Conservation (phyloP, 2,888 invertebrate genomes). For the Chloromyia formosa region DNA sequence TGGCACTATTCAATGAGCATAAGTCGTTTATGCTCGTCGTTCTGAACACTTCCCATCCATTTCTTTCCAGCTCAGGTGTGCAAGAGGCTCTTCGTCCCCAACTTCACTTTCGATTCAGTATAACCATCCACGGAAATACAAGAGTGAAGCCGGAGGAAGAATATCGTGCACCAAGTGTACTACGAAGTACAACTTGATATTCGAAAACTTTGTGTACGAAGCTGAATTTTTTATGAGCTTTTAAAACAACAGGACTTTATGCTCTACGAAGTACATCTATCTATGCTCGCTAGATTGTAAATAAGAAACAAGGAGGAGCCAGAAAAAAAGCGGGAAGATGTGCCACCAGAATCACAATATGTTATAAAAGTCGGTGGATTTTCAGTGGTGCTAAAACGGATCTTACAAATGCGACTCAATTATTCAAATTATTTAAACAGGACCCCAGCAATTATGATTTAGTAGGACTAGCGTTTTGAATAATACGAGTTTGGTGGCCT, state of each 20-base stretch:
- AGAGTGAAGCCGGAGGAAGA: not conserved
- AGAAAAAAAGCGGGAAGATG: conserved; percentile 13
- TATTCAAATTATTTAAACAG: no score
- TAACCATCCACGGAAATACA: not conserved
- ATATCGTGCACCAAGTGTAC: conserved; percentile 7
- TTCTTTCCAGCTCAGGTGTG: conserved; percentile 31
- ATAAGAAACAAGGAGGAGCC: not conserved
- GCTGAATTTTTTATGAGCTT: conserved; percentile 50
- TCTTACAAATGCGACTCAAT: not conserved
- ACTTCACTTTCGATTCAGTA: not conserved
- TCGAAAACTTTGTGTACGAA: conserved; percentile 44
- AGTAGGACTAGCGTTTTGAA: not conserved
- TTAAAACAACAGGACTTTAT: conserved; percentile 47
- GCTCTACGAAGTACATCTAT: conserved; percentile 35
- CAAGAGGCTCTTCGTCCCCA: conserved; percentile 19
- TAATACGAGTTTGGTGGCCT: no score
- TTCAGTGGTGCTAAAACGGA: not conserved
- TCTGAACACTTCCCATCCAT: conserved; percentile 40
- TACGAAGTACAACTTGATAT: conserved; percentile 42
- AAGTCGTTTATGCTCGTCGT: conserved; percentile 38
- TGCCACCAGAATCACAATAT: conserved; percentile 29
- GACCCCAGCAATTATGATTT: not conserved
- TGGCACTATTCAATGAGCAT: conserved; percentile 42
- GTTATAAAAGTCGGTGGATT: not conserved
- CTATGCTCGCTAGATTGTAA: conserved; percentile 35